These are phyloP conservation scores for Apodemus agrarius DNA, from an alignment of 2,797 vertebrate species.

Conservation along the genomic window DNA sequence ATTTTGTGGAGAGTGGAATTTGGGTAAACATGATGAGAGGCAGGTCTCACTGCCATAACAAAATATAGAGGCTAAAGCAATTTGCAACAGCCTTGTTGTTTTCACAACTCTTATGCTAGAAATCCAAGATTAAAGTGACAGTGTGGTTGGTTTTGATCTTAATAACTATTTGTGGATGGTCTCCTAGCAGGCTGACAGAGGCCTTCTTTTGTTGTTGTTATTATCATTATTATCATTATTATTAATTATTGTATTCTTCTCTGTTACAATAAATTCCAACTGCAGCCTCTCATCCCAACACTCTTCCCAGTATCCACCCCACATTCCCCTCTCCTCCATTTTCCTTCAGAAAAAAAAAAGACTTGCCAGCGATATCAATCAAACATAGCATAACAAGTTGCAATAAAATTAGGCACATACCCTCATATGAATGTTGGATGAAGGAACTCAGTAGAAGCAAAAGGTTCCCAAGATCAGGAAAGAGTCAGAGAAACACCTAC, in stretches of 20 bases:
- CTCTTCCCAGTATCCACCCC: not conserved
- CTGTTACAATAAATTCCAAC: not conserved
- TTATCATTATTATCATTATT: not conserved
- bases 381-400: not conserved
- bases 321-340: not conserved
- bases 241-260: not conserved
- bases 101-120: not conserved
- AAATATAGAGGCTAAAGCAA: not conserved
- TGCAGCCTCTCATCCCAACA: not conserved
- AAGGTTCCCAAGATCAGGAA: not conserved
- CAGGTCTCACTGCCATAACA: not conserved
- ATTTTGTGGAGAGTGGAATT: not conserved
- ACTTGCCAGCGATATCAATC: not conserved
- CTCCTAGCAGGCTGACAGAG: not conserved
- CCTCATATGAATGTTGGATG: not conserved
- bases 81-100: conserved; percentile 9
- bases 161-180: not conserved
- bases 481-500: too few species aligned
- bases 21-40: not conserved
- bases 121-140: not conserved
- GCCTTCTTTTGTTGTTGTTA: not conserved
- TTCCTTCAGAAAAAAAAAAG: too few species aligned
- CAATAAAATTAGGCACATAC: not conserved
- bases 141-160: not conserved
- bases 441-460: not conserved